Evolutionary conservation across 2,888 invertebrate genomes (phyloP), one percentile per base, ranked within the genome.

Genomic region (Trachelus tabidus): DNA sequence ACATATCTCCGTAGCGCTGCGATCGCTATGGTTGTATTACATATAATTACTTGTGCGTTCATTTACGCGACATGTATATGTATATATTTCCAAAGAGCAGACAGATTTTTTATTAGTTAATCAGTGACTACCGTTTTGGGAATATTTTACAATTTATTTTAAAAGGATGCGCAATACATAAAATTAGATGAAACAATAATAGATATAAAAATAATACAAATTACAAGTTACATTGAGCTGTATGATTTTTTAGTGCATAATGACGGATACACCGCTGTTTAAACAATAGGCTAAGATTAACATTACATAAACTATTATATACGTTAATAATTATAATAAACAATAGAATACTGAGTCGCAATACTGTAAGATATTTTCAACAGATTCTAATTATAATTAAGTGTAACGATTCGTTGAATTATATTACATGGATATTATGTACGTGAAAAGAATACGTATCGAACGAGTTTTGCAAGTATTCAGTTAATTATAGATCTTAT

Each of bases 11-110:
- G 15, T 33, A 15, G 71, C 71, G 30, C 4, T 31, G 11, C 71
- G 9, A 71, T 12, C 0, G 15, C 71, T 33, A 6, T 12, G 4
- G 30, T 71, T 71, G 23, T 1, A 71, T 71, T 71, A 40, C 6
- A 12, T 37, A 33, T 0, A 69, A 34, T n/a, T n/a, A 23, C 56
- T 1, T 76, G 73, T 77, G 15, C 15, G 12, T 23, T 34, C 30
- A 30, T 23, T 56, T 73, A 81, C 81, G 83, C 77, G n/a, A 34
- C 11, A 37, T 35, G 0, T 35, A 74, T 35, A 74, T 35, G 11
- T 35, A 30, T 3, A 74, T 9, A 74, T 30, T 35, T 30, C n/a
- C 15, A 12, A 23, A 34, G 3, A 34, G 11, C 9, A 35, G 15
- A 15, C 37, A 15, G n/a, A 35, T 35, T 34, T 35, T 31, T 73